Percentiles rank a stretch among this genome's conserved stretches.
phyloP scores from a whole-genome alignment of 2,113 vertebrate genomes.

The Paradoxurus hermaphroditus region DNA sequence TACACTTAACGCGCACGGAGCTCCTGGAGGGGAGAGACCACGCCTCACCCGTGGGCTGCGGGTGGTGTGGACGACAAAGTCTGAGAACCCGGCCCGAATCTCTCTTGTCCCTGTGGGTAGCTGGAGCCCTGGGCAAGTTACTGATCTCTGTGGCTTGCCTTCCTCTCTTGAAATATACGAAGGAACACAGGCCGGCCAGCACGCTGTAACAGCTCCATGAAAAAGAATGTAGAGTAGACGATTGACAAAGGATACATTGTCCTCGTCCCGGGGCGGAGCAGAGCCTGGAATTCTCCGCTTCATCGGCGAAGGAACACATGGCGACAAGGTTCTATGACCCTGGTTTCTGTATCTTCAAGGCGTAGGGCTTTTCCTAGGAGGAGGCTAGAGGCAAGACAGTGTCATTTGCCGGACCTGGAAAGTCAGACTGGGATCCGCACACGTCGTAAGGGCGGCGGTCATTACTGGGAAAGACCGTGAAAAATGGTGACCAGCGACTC shows the following conservation, averaged over 20 bases:
- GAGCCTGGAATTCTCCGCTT: background rate
- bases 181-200: background rate
- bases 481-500: background rate
- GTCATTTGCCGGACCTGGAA: background rate
- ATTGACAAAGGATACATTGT: background rate
- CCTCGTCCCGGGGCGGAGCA: too few species aligned
- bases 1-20: background rate
- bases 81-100: accelerated
- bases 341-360: background rate
- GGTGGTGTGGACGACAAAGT: accelerated
- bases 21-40: background rate
- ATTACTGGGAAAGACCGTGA: background rate
- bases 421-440: background rate
- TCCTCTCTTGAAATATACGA: background rate
- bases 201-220: background rate
- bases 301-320: background rate
- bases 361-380: background rate
- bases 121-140: background rate
- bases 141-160: background rate
- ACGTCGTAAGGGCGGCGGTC: accelerated
- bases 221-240: background rate
- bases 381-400: background rate
- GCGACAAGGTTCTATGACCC: background rate
- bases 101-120: background rate
- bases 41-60: accelerated